Evolutionary conservation across 2,888 invertebrate species (phyloP), one percentile per base, ranked within the genome.

Genomic region (Synanthedon formicaeformis): DNA sequence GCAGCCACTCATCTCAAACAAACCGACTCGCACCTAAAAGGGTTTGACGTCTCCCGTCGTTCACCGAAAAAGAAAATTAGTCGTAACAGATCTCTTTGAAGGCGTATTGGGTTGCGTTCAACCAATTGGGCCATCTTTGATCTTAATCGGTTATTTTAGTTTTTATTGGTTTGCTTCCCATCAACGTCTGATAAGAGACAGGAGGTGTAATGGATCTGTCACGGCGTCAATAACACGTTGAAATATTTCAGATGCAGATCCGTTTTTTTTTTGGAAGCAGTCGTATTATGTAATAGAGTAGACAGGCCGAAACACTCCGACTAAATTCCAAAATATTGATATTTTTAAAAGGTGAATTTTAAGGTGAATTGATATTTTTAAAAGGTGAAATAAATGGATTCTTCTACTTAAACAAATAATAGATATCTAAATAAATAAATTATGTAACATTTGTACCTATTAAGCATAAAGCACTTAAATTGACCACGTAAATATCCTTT

Each of bases 91-190:
- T 57, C 56, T 54, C 66, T 71, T 74, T 74, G 75, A 74, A 64
- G 72, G 61, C 65, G 63, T 70, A 72, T 79, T 75, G 62, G 57
- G 65, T 77, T 75, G 67, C 73, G 63, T 58, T 69, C 62, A 67
- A 71, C 78, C 79, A 81, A 81, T 83, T 80, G 79, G 75, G 68
- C 69, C 72, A 69, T 65, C 82, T 84, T 82, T 84, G 82, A 83
- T 80, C 78, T 75, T 65, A 54, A 45, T 45, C 14, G 45, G 45
- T 45, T 45, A 45, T 45, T 45, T n/a, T n/a, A 14, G 45, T 45
- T 45, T n/a, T 45, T 45, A 13, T 45, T 45, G 34, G 34, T 34
- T 34, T 10, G 10, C 10, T 34, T 34, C 34, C 34, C 34, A 34
- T 45, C 16, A 55, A 57, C 53, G 54, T 54, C 51, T 60, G 60